Evolutionary conservation across 2,888 invertebrate species (phyloP).

Genomic region (Brenthis daphne): DNA sequence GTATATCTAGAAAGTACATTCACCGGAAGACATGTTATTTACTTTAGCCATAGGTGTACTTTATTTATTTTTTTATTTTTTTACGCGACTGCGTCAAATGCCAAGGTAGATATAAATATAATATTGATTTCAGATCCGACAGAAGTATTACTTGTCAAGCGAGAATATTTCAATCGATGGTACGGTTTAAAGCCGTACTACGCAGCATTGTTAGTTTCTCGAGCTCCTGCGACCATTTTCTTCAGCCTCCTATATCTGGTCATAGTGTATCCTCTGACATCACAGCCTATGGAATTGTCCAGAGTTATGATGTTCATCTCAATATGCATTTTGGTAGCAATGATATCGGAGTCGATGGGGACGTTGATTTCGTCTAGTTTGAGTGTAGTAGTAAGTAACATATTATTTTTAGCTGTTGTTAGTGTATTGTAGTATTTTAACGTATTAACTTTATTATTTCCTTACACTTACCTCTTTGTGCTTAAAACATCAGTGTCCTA

Average conservation of each 20-base stretch:
- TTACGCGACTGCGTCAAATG: constrained; percentile 6
- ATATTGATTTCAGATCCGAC: constrained; percentile 84
- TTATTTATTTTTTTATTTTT: too few species aligned
- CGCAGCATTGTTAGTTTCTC: constrained; percentile 86
- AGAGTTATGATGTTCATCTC: constrained; percentile 86
- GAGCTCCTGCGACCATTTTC: constrained; percentile 87
- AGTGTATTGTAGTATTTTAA: not conserved
- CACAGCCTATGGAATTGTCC: constrained; percentile 87
- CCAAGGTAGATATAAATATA: not conserved
- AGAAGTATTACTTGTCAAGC: constrained; percentile 88
- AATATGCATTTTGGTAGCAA: constrained; percentile 86
- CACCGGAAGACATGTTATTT: too few species aligned
- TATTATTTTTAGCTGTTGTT: not conserved
- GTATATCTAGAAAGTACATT: too few species aligned
- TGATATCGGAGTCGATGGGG: constrained; percentile 91
- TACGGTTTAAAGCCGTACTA: constrained; percentile 91
- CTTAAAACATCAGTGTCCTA: too few species aligned
- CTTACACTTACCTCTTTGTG: too few species aligned
- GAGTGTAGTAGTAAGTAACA: constrained; percentile 87
- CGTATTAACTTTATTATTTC: too few species aligned
- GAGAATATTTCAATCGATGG: constrained; percentile 94
- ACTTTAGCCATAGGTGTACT: too few species aligned
- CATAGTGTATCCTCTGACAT: constrained; percentile 88
- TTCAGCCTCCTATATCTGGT: constrained; percentile 85
- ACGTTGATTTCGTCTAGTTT: constrained; percentile 88